Evolutionary conservation across 2,797 vertebrate genomes (phyloP), one percentile per base, ranked within the genome.

Genomic region (Anabas testudineus): DNA sequence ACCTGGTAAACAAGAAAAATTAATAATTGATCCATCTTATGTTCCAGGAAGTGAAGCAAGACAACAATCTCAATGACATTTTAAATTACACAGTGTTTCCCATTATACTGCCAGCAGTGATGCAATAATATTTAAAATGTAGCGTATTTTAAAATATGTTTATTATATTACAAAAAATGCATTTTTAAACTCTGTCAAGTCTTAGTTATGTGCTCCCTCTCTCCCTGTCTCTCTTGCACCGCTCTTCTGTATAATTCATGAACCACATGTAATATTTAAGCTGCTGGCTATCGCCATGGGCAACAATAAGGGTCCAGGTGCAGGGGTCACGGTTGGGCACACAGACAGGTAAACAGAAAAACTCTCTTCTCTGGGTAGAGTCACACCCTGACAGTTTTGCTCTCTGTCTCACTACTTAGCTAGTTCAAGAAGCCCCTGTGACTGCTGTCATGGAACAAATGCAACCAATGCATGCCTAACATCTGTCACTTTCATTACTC

Each of bases 221-320:
- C 64, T 48, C 41, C 28, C 43, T 26, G 41, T 55, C 54, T 82
- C 68, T 83, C 24, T 75, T 78, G 73, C 70, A 71, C 41, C 37
- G 59, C 75, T 28, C 18, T 37, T 47, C 45, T 93, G 80, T 80
- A 90, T 93, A 85, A 93, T 92, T 90, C 77, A 93, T 89, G 63
- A 88, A 22, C 34, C 41, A 15, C 78, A 91, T 93, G 80, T 82
- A 90, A 91, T 86, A 92, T 92, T 90, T 51, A 93, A 68, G 76
- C 76, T 32, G 64, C 19, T 54, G 66, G 66, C 71, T 65, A 73
- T 81, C 36, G 47, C 78, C 59, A 55, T 3, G 36, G 78, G 85
- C 61, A 72, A 78, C 87, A 64, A 56, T 51, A 69, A 46, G 26
- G 61, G 76, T 71, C 73, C 77, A 67, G 81, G 80, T 78, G 79